Evolutionary conservation across 2,888 invertebrate genomes (phyloP).

Genomic region (Mythimna vitellina): DNA sequence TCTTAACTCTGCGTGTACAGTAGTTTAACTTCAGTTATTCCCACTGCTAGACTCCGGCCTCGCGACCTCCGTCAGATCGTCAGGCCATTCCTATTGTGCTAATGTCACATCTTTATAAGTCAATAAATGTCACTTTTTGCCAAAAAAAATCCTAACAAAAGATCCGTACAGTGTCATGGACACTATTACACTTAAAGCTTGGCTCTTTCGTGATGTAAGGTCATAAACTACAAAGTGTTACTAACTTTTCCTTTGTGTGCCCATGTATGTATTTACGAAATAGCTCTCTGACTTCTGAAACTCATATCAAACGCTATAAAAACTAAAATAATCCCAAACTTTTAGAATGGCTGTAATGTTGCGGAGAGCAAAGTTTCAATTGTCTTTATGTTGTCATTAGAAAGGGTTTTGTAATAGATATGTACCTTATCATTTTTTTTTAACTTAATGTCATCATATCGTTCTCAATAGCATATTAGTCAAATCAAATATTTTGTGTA

Average conservation of each 20-base stretch:
- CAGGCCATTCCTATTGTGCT: conserved; percentile 1
- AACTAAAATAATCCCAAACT: neutral
- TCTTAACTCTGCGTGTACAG: neutral
- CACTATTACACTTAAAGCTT: neutral
- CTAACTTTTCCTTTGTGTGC: neutral
- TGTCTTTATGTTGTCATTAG: neutral
- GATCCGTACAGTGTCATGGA: neutral
- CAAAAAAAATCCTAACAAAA: neutral
- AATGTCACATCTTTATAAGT: conserved; percentile 4
- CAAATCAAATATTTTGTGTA: too few species aligned
- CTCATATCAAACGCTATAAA: neutral
- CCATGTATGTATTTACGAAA: neutral
- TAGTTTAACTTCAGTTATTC: neutral
- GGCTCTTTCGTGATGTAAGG: neutral
- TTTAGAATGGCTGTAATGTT: neutral
- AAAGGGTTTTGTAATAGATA: neutral
- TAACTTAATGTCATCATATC: neutral
- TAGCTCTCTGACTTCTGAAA: neutral
- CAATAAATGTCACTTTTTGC: conserved; percentile 6
- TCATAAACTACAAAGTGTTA: neutral
- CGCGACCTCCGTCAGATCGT: neutral
- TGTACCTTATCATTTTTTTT: neutral
- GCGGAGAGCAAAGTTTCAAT: neutral
- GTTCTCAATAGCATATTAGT: neutral
- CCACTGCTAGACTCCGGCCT: too few species aligned